Percentiles rank a stretch among this genome's conserved stretches.
Conservation (phyloP, 2,113 vertebrate genomes). For the Cryptotis parvus region DNA sequence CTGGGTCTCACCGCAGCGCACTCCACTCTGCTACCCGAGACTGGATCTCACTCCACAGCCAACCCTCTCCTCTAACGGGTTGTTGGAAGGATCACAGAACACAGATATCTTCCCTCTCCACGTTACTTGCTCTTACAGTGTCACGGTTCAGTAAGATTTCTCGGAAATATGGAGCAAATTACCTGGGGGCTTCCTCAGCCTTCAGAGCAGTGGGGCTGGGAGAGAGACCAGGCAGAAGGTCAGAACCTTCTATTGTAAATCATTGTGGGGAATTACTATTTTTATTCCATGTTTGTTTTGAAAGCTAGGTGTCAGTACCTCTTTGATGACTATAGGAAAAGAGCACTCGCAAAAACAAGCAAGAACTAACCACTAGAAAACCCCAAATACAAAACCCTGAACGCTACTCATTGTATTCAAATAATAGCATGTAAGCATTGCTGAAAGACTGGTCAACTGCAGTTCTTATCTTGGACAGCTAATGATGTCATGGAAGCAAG, state of each 20-base stretch:
- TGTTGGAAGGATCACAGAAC: neutral
- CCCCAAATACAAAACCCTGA: neutral
- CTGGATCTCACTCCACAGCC: neutral
- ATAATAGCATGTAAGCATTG: neutral
- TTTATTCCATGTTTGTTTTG: neutral
- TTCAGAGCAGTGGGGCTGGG: no score
- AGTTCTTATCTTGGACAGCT: neutral
- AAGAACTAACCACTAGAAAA: neutral
- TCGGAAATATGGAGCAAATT: neutral
- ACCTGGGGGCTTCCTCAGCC: neutral
- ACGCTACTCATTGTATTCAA: neutral
- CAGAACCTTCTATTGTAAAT: neutral
- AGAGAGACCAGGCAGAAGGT: no score
- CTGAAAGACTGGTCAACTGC: neutral
- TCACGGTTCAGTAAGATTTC: neutral
- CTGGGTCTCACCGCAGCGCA: neutral
- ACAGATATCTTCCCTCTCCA: neutral
- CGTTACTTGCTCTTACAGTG: neutral
- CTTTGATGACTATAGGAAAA: neutral
- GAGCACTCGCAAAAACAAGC: neutral
- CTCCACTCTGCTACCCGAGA: neutral
- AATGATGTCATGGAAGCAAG: neutral
- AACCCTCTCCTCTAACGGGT: neutral
- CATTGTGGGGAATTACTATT: neutral
- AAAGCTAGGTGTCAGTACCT: neutral